Conservation (phyloP, 2,113 vertebrate genomes). For the Tetraodon nigroviridis region DNA sequence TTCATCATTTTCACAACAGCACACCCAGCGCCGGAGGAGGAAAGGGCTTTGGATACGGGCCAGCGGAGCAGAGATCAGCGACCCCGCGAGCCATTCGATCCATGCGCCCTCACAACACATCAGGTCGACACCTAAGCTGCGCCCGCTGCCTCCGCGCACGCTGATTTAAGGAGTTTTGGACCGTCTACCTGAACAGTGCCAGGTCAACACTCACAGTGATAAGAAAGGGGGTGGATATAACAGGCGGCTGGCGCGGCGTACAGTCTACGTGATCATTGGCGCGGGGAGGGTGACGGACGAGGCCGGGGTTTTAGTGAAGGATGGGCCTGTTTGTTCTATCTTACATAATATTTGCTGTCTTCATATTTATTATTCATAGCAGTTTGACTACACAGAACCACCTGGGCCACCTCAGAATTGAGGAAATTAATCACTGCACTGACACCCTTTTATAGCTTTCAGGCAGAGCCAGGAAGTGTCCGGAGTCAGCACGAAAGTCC, state of each 20-base stretch:
- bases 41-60: slow-evolving; percentile 9
- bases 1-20: slow-evolving; percentile 43
- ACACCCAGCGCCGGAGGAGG: slow-evolving; percentile 7
- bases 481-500: slow-evolving; percentile 44
- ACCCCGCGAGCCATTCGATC: slow-evolving; percentile 45
- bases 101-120: slow-evolving; percentile 45
- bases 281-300: background rate
- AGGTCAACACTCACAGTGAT: slow-evolving; percentile 37
- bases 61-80: slow-evolving; percentile 15
- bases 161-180: slow-evolving; percentile 40
- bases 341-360: slow-evolving; percentile 18
- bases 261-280: slow-evolving; percentile 10
- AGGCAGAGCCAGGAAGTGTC: slow-evolving; percentile 32
- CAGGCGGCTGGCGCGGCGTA: slow-evolving; percentile 10
- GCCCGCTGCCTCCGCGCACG: slow-evolving; percentile 7
- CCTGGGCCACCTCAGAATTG: slow-evolving; percentile 41
- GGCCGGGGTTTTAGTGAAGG: background rate
- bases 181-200: slow-evolving; percentile 48
- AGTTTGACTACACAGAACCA: slow-evolving; percentile 39
- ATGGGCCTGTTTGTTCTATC: slow-evolving; percentile 7
- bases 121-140: slow-evolving; percentile 21
- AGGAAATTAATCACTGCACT: slow-evolving; percentile 61
- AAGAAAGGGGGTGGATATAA: slow-evolving; percentile 35
- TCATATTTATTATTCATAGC: slow-evolving; percentile 52
- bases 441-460: slow-evolving; percentile 49